Evolutionary conservation across 2,888 invertebrate genomes (phyloP), one percentile per base, ranked within the genome.

Genomic region (Campaea margaritaria): DNA sequence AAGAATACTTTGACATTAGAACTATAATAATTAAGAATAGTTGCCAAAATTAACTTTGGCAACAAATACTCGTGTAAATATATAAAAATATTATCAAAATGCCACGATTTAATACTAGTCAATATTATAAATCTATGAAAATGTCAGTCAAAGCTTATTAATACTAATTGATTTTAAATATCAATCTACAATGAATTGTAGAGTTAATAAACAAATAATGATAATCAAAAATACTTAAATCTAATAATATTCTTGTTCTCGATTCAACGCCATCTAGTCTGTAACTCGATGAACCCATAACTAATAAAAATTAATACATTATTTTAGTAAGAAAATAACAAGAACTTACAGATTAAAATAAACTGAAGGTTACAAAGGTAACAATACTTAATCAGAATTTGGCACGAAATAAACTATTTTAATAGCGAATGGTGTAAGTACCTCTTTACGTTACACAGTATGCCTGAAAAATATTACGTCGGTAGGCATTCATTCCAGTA

Each of bases 81-180:
- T 47, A 62, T 31, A 42, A 56, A 65, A 62, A 45, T 31, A 14
- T 60, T 60, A 64, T 61, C 58, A 42, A 57, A n/a, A 56, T 49
- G 54, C 55, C 39, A 52, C 45, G 56, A 64, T 52, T 46, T 48
- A 65, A 62, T 55, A 65, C 51, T 61, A 51, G 72, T 74, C 72
- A 71, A 68, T 65, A 51, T 64, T 55, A 60, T 46, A 62, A 57
- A 64, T 50, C 50, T 65, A 58, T 56, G 47, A 61, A 38, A 28
- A 58, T 62, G 62, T 73, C 71, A 70, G 71, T 73, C 75, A 71
- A 71, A 63, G 42, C 46, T 58, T 62, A 64, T 31, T 47, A 58
- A 64, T 65, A 65, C 58, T 69, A 65, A 57, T 69, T 56, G 54
- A 76, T 69, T 58, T 46, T 42, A 50, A 42, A 65, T 61, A 58